A percentile compares a stretch with the other conserved stretches of the same genome.
Conservation (phyloP, 1,140 invertebrate species). For the Mesaphorura yosii region DNA sequence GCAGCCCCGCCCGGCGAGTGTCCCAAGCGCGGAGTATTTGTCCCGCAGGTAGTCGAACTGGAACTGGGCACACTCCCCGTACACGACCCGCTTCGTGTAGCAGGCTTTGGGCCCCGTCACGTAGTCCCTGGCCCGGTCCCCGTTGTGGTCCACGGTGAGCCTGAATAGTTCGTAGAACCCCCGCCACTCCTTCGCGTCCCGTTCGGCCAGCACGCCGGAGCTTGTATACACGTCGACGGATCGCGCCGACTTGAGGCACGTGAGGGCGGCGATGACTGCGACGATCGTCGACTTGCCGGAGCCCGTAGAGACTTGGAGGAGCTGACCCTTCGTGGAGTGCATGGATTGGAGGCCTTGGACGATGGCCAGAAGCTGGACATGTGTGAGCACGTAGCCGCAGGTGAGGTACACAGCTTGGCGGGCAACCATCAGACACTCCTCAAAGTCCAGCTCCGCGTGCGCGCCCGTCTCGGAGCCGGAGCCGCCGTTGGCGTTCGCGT, state of each 20-base stretch:
- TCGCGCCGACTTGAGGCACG: not conserved
- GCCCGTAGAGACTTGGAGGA: conserved; percentile 12
- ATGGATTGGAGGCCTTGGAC: not conserved
- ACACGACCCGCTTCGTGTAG: conserved; percentile 14
- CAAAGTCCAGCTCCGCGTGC: too few species aligned
- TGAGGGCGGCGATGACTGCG: not conserved
- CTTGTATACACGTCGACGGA: conserved; percentile 11
- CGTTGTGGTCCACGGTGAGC: conserved; percentile 3
- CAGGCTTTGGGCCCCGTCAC: not conserved
- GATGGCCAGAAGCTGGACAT: conserved; percentile 6
- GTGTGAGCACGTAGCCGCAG: not conserved
- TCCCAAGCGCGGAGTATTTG: conserved; percentile 9
- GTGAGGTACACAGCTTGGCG: not conserved
- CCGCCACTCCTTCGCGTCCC: conserved; percentile 7
- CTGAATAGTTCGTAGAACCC: conserved; percentile 1
- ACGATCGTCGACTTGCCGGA: conserved; percentile 13
- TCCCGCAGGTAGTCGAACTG: conserved; percentile 17
- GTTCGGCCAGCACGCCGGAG: conserved; percentile 9
- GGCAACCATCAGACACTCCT: not conserved
- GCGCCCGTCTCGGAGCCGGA: too few species aligned
- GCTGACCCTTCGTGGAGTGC: not conserved
- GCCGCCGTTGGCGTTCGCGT: too few species aligned
- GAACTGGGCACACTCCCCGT: conserved; percentile 13
- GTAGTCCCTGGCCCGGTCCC: not conserved
- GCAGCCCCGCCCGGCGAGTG: not conserved